Percentiles rank a stretch among this genome's conserved stretches.
phyloP scores from a whole-genome alignment of 2,797 vertebrate genomes.

The Tokudaia muenninki region DNA sequence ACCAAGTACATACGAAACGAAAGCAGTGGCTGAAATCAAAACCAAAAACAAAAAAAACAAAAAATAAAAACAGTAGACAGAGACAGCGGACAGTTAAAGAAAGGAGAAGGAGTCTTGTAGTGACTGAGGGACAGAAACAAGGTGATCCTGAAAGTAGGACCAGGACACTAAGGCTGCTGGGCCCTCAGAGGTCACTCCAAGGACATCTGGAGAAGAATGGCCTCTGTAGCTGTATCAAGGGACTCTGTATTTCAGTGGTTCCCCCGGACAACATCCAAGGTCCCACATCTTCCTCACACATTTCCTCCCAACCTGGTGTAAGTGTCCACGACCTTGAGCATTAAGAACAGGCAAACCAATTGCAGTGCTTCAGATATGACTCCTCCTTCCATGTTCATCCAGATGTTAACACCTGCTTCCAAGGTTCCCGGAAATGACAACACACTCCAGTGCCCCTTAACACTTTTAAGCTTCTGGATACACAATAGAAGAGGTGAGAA shows the following conservation, averaged over 20 bases:
- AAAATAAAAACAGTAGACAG: not conserved
- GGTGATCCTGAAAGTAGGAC: too few relatives aligned
- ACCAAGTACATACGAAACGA: constrained; percentile 70
- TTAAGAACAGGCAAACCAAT: not conserved
- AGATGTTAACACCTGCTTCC: not conserved
- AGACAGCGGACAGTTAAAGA: accelerated
- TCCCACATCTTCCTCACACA: not conserved
- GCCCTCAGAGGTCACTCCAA: not conserved
- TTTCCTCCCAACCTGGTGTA: too few relatives aligned
- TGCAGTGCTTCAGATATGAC: not conserved
- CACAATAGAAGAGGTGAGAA: not conserved
- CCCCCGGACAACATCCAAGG: accelerated
- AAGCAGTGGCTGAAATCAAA: constrained; percentile 35
- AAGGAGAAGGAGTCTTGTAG: not conserved
- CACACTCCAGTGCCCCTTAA: accelerated
- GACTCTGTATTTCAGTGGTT: accelerated
- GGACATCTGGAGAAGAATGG: not conserved
- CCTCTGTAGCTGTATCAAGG: not conserved
- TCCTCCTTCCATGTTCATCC: not conserved
- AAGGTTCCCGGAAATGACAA: not conserved
- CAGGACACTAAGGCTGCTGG: not conserved
- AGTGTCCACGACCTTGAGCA: not conserved
- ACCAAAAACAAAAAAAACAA: not conserved
- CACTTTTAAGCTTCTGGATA: not conserved
- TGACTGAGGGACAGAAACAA: too few relatives aligned